phyloP scores from a whole-genome alignment of 2,113 vertebrate genomes.

The Peromyscus polionotus region DNA sequence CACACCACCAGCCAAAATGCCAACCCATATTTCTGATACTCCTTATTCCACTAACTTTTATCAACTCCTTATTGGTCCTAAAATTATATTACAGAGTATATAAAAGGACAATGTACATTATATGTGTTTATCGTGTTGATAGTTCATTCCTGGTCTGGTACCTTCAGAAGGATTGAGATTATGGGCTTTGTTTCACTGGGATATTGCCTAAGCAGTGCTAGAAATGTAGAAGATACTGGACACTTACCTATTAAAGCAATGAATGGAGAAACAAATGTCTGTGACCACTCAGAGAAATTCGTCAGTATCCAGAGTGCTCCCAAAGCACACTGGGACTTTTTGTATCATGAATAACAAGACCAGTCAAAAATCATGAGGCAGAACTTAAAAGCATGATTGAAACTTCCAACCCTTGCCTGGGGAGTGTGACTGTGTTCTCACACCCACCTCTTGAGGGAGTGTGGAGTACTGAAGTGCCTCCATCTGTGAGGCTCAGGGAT shows the following conservation, averaged over 20 bases:
- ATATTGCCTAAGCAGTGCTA: neutral
- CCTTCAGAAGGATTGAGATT: neutral
- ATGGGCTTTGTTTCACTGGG: neutral
- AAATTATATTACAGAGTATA: neutral
- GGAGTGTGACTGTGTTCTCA: constrained; percentile 24
- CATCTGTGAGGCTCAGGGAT: constrained; percentile 19
- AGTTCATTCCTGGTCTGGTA: neutral
- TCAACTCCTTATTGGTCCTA: neutral
- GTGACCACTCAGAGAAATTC: neutral
- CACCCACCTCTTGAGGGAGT: neutral
- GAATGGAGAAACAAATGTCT: constrained; percentile 26
- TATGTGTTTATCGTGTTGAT: neutral
- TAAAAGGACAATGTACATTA: neutral
- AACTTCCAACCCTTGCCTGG: neutral
- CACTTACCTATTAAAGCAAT: neutral
- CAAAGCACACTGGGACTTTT: neutral
- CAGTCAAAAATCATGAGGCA: neutral
- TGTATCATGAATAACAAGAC: neutral
- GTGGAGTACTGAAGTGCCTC: constrained; percentile 32
- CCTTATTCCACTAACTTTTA: neutral
- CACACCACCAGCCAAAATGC: neutral
- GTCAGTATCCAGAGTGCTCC: neutral
- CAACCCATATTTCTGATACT: neutral
- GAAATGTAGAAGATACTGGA: neutral
- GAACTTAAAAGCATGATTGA: neutral